phyloP scores from a whole-genome alignment of 2,113 vertebrate genomes.

The Barbus barbus region DNA sequence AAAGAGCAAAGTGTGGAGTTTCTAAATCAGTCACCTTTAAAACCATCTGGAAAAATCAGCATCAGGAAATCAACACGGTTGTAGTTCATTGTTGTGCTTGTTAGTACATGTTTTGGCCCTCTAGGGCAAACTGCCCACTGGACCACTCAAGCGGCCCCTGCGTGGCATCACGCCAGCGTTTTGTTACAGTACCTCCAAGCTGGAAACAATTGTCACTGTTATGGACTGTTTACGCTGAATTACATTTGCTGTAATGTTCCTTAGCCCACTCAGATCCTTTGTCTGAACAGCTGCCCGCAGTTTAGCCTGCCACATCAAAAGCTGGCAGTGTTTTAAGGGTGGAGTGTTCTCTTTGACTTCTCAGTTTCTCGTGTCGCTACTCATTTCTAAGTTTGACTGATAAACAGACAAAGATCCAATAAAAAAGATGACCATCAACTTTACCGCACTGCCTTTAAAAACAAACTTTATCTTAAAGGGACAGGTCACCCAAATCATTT shows the following conservation, averaged over 20 bases:
- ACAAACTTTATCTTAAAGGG: neutral
- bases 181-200: conserved; percentile 35
- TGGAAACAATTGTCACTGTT: conserved; percentile 47
- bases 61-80: neutral
- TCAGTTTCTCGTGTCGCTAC: neutral
- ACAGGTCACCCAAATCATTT: neutral
- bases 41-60: neutral
- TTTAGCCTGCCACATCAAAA: conserved; percentile 7
- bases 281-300: conserved; percentile 36
- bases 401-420: neutral
- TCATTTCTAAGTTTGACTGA: neutral
- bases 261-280: conserved; percentile 3
- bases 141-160: neutral
- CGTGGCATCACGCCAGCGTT: neutral
- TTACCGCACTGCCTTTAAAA: neutral
- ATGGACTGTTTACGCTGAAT: conserved; percentile 35
- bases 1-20: neutral
- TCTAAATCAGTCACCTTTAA: neutral
- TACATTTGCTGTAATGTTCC: conserved; percentile 30
- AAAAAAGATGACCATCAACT: neutral
- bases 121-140: conserved; percentile 22
- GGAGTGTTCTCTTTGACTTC: neutral
- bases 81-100: conserved; percentile 1
- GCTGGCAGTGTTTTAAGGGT: neutral
- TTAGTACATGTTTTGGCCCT: neutral